Conservation (phyloP, 2,113 vertebrate species). For the Heterotis niloticus region DNA sequence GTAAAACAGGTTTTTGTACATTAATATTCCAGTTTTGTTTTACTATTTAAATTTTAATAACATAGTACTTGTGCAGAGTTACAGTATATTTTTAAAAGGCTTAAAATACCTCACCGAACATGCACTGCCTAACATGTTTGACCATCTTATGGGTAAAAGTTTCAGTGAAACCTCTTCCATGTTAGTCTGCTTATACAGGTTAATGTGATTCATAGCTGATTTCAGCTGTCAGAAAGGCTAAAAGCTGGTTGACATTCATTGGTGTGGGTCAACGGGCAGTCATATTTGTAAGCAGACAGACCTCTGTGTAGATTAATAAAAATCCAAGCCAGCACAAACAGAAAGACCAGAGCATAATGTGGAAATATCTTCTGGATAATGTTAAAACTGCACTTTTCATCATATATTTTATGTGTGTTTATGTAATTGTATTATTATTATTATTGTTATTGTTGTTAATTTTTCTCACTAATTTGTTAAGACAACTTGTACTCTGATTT, state of each 20-base stretch:
- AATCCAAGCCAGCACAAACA: background rate
- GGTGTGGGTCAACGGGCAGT: slow-evolving; percentile 3
- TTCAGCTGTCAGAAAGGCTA: background rate
- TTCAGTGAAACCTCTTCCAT: background rate
- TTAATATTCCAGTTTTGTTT: no score
- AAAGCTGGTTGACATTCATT: background rate
- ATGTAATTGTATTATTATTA: no score
- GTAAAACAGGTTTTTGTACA: no score
- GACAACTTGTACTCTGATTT: no score
- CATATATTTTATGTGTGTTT: no score
- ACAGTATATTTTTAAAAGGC: background rate
- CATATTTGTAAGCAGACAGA: background rate
- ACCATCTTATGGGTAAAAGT: background rate
- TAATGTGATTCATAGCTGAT: background rate
- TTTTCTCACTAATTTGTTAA: no score
- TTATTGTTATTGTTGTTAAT: no score
- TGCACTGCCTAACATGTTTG: background rate
- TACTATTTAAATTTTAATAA: no score
- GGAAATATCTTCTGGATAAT: no score
- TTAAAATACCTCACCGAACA: background rate
- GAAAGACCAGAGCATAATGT: no score
- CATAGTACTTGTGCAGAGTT: no score
- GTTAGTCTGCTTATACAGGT: background rate
- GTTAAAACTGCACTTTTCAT: no score
- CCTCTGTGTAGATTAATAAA: background rate